A percentile compares a stretch with the other conserved stretches of the same genome.
phyloP scores from a whole-genome alignment of 1,140 invertebrate genomes.

The Schmidtea mediterranea region DNA sequence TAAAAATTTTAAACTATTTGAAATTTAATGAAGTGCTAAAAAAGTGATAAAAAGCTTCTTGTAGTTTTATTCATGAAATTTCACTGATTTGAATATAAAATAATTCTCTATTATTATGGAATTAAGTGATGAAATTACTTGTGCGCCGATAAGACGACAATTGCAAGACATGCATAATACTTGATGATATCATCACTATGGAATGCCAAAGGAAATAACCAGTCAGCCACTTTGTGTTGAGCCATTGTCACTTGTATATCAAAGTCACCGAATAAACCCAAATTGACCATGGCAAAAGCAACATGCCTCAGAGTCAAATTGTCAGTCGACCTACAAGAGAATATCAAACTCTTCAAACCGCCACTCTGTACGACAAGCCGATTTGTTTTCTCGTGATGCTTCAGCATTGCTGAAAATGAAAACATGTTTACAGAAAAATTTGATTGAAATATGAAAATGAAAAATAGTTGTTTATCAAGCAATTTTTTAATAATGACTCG shows the following conservation, averaged over 20 bases:
- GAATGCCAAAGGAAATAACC: conserved; percentile 87
- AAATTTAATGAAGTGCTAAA: no score
- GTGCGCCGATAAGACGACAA: conserved; percentile 77
- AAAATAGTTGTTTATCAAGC: no score
- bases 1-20: no score
- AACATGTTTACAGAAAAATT: no score
- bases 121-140: no score
- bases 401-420: not conserved
- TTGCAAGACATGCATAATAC: conserved; percentile 90
- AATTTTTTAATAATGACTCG: no score
- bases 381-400: conserved; percentile 5
- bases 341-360: conserved; percentile 45
- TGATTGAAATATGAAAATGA: no score
- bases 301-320: conserved; percentile 56
- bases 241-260: conserved; percentile 97
- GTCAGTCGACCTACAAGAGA: conserved; percentile 74
- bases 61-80: no score
- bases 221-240: conserved; percentile 57
- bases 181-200: conserved; percentile 75
- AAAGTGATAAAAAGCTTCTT: no score
- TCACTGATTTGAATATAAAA: no score
- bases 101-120: no score
- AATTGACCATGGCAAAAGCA: conserved; percentile 72
- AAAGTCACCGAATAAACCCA: conserved; percentile 74
- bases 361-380: conserved; percentile 25